A percentile compares a stretch with the other conserved stretches of the same genome.
Evolutionary conservation across 2,888 invertebrate genomes (phyloP).

Genomic region (Dorcus parallelipipedus): DNA sequence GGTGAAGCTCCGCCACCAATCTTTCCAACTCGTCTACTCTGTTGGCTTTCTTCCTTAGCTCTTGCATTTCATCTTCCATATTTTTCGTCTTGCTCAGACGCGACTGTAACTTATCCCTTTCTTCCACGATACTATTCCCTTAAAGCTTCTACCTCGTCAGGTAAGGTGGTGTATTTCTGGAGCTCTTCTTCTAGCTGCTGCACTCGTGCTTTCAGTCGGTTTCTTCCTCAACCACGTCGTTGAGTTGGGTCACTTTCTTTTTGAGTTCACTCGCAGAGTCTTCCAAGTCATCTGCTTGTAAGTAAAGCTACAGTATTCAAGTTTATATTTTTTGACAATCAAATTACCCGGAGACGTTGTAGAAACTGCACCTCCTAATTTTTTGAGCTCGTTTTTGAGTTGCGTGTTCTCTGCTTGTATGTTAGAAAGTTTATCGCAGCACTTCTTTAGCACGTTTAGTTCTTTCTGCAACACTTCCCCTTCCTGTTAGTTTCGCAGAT

Average conservation of each 20-base stretch:
- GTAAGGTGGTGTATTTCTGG: constrained; percentile 29
- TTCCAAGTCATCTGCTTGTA: too few relatives aligned
- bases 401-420: constrained; percentile 40
- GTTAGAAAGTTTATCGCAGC: constrained; percentile 38
- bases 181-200: constrained; percentile 35
- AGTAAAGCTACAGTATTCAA: too few relatives aligned
- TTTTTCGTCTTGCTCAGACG: constrained; percentile 31
- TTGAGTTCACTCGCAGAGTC: too few relatives aligned
- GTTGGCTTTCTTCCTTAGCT: constrained; percentile 23
- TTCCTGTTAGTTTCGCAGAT: constrained; percentile 33
- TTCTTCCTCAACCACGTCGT: constrained; percentile 27
- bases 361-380: neutral
- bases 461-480: constrained; percentile 39
- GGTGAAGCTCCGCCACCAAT: constrained; percentile 21
- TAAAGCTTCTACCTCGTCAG: constrained; percentile 34
- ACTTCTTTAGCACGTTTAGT: constrained; percentile 38
- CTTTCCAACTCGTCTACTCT: constrained; percentile 33
- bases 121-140: constrained; percentile 33
- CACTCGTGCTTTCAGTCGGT: constrained; percentile 32
- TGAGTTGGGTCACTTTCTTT: too few relatives aligned
- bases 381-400: constrained; percentile 29
- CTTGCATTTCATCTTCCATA: constrained; percentile 30
- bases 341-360: too few relatives aligned
- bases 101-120: constrained; percentile 35
- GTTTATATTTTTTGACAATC: too few relatives aligned